Percentiles rank a stretch among this genome's conserved stretches.
phyloP scores from a whole-genome alignment of 2,888 invertebrate species.

The Cosmia trapezina region DNA sequence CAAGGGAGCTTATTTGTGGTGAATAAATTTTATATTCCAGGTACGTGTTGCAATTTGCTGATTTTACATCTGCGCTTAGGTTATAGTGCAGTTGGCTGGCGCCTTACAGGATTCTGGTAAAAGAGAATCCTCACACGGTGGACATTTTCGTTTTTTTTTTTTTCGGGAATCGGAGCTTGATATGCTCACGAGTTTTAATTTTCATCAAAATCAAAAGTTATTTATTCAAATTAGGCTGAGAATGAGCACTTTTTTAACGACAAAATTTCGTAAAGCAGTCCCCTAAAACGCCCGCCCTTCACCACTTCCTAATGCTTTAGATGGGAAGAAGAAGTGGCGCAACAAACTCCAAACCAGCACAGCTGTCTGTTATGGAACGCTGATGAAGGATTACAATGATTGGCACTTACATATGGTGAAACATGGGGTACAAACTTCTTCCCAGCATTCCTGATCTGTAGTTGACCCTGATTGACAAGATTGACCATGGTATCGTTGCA shows the following conservation, averaged over 20 bases:
- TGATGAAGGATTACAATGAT: neutral
- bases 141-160: neutral
- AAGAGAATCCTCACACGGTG: neutral
- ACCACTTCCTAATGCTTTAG: neutral
- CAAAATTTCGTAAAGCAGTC: neutral
- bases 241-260: neutral
- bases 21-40: neutral
- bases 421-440: conserved; percentile 83
- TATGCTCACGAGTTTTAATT: neutral
- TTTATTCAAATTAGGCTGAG: neutral
- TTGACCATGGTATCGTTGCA: conserved; percentile 64
- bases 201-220: neutral
- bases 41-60: neutral
- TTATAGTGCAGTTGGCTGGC: neutral
- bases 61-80: neutral
- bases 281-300: neutral
- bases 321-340: neutral
- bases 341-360: neutral
- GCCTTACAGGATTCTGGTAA: neutral
- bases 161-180: too few species aligned
- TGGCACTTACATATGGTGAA: conserved; percentile 83
- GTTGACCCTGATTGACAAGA: conserved; percentile 68
- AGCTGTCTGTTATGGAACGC: neutral
- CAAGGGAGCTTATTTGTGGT: neutral
- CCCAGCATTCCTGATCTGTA: conserved; percentile 66